Percentiles rank a stretch among this genome's conserved stretches.
phyloP scores from a whole-genome alignment of 2,888 invertebrate species.

The Acronicta aceris region DNA sequence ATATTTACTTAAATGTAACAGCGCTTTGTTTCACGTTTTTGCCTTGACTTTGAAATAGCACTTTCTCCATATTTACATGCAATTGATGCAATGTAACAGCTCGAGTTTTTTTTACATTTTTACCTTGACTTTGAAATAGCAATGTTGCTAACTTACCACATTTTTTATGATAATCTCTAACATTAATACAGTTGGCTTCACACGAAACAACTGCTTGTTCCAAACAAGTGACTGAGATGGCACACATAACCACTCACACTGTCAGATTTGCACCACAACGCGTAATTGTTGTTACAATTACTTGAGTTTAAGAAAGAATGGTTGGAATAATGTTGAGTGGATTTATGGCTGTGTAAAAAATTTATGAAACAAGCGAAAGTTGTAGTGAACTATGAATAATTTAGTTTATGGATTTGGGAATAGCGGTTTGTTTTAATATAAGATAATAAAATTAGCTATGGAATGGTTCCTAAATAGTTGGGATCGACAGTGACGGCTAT shows the following conservation, averaged over 20 bases:
- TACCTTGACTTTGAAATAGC: slow-evolving; percentile 1
- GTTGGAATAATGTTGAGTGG: background rate
- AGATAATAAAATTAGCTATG: too few relatives aligned
- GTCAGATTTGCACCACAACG: slow-evolving; percentile 16
- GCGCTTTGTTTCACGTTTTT: too few relatives aligned
- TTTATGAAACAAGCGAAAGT: too few relatives aligned
- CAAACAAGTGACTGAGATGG: slow-evolving; percentile 8
- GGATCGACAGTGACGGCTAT: too few relatives aligned
- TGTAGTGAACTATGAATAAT: too few relatives aligned
- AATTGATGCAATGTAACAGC: too few relatives aligned
- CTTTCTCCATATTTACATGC: too few relatives aligned
- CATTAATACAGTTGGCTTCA: slow-evolving; percentile 20
- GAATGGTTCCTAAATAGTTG: too few relatives aligned
- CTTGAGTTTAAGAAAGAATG: background rate
- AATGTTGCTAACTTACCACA: background rate
- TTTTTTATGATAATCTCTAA: slow-evolving; percentile 15
- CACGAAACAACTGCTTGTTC: slow-evolving; percentile 7
- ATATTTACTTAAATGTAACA: too few relatives aligned
- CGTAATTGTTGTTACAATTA: slow-evolving; percentile 14
- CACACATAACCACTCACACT: slow-evolving; percentile 28
- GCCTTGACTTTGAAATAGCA: background rate
- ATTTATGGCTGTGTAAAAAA: slow-evolving; percentile 1
- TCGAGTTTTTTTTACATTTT: too few relatives aligned
- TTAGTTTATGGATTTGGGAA: too few relatives aligned
- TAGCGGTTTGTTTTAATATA: too few relatives aligned